A percentile compares a stretch with the other conserved stretches of the same genome.
Evolutionary conservation across 2,888 invertebrate genomes (phyloP).

Genomic region (Coenonympha glycerion): DNA sequence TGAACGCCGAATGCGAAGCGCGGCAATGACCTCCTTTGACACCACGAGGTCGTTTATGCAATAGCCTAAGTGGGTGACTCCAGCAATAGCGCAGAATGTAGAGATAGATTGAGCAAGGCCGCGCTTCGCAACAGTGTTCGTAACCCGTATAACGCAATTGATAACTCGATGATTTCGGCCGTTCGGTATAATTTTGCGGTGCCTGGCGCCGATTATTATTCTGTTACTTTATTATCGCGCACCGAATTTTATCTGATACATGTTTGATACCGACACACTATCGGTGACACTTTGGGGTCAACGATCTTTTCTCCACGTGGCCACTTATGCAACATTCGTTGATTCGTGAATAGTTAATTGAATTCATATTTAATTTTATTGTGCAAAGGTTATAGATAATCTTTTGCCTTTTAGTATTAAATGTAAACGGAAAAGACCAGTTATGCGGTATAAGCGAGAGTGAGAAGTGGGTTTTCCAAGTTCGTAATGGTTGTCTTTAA

Average conservation of each 20-base stretch:
- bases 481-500: constrained; percentile 14
- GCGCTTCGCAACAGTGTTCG: constrained; percentile 35
- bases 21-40: constrained; percentile 71
- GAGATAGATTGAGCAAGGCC: constrained; percentile 58
- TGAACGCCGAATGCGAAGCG: constrained; percentile 45
- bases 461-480: constrained; percentile 33
- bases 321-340: constrained; percentile 48
- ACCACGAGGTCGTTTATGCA: constrained; percentile 71
- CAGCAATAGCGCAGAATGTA: constrained; percentile 47
- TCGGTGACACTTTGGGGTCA: constrained; percentile 58
- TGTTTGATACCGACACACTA: constrained; percentile 54
- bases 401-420: background rate
- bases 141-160: constrained; percentile 27
- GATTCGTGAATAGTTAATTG: constrained; percentile 10
- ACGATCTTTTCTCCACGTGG: constrained; percentile 60
- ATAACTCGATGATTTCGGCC: constrained; percentile 25
- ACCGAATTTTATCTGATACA: constrained; percentile 51
- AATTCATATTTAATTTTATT: background rate
- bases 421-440: background rate
- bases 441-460: constrained; percentile 47
- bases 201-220: no score
- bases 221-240: constrained; percentile 47
- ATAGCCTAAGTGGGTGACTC: constrained; percentile 57
- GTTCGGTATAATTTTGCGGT: constrained; percentile 25
- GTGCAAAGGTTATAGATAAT: no score